phyloP scores from a whole-genome alignment of 2,888 invertebrate species.

The Leuctra nigra region DNA sequence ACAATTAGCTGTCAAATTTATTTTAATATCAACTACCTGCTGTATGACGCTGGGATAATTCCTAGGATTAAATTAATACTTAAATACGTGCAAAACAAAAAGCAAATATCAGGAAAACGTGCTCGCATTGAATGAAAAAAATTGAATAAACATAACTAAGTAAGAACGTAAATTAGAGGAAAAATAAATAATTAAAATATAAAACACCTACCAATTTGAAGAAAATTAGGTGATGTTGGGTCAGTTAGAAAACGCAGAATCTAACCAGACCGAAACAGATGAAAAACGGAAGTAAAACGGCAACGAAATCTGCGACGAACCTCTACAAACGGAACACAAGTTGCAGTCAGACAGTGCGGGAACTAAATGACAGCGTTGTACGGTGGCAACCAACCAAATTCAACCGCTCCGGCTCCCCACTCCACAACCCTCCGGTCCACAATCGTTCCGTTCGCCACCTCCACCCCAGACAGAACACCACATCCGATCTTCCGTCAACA shows the following conservation, averaged over 20 bases:
- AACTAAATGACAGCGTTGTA: conserved; percentile 54
- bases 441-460: too few species aligned
- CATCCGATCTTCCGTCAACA: too few species aligned
- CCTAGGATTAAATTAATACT: too few species aligned
- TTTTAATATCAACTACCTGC: too few species aligned
- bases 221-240: conserved; percentile 29
- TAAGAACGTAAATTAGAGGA: conserved; percentile 5
- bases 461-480: too few species aligned
- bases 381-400: too few species aligned
- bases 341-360: conserved; percentile 55
- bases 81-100: too few species aligned
- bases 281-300: conserved; percentile 41
- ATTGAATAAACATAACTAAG: conserved; percentile 1
- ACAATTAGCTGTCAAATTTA: too few species aligned
- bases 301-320: conserved; percentile 40
- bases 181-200: conserved; percentile 16
- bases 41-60: too few species aligned
- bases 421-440: too few species aligned
- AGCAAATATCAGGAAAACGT: too few species aligned
- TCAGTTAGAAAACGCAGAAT: conserved; percentile 28
- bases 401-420: too few species aligned
- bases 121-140: background rate
- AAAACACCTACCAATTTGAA: conserved; percentile 30
- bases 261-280: conserved; percentile 32
- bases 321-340: conserved; percentile 56